Evolutionary conservation across 2,113 vertebrate species (phyloP), one percentile per base, ranked within the genome.

Genomic region (Orycteropus afer): DNA sequence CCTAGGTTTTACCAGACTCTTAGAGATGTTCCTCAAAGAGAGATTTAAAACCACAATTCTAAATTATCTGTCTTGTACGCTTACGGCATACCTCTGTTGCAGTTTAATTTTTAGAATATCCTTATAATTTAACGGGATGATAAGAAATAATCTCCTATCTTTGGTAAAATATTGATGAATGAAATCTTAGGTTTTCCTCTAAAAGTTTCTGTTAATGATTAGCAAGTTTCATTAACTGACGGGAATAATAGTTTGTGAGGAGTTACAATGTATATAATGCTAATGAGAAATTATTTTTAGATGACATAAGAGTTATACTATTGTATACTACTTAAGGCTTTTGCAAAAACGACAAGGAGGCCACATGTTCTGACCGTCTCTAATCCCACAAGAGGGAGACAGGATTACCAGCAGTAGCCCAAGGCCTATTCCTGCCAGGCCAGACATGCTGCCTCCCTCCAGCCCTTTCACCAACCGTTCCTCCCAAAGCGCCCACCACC

Each of bases 271-370:
- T 71, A n/a, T 67, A 74, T 14, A 61, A 9, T 94, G n/a, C 2
- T 89, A 96, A 67, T 59, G 34, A 67, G 23, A 53, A 77, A 85
- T 86, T 91, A 76, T 47, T 83, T 96, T 92, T 74, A 82, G 63
- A 12, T 86, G 51, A 73, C 15, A 57, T 32, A 67, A 4, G 17
- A 79, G 77, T 80, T 95, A 27, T 77, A 71, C 90, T 49, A 10
- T 80, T 85, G 25, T 92, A 34, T 93, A 49, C 49, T 77, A 71
- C 7, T 81, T 90, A 69, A 74, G 29, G n/a, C n/a, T n/a, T n/a
- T n/a, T n/a, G n/a, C n/a, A n/a, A n/a, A n/a, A n/a, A n/a, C n/a
- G n/a, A n/a, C n/a, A n/a, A n/a, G n/a, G n/a, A n/a, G n/a, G n/a
- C n/a, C n/a, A n/a, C n/a, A n/a, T n/a, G n/a, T n/a, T n/a, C n/a